These are phyloP conservation scores for Drosophila putrida DNA, from an alignment of 2,888 invertebrate species.

Conservation along the genomic window DNA sequence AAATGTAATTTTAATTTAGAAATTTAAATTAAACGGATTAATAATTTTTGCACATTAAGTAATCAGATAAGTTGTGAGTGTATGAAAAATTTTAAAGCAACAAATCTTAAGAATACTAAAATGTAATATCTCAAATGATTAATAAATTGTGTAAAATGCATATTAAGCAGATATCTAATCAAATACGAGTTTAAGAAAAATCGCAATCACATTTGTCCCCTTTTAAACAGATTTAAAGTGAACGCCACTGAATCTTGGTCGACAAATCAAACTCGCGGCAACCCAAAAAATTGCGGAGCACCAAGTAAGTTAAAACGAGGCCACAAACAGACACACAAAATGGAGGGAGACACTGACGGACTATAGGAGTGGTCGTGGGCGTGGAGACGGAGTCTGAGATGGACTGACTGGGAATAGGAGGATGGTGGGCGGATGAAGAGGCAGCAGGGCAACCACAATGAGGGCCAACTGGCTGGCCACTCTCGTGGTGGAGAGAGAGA, in stretches of 20 bases:
- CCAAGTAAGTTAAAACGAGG: slow-evolving; percentile 77
- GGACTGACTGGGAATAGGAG: slow-evolving; percentile 5
- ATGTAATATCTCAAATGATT: too few species aligned
- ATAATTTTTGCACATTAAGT: too few species aligned
- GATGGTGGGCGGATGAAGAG: not conserved
- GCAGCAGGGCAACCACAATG: slow-evolving; percentile 53
- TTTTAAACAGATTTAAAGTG: not conserved
- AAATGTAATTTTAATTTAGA: too few species aligned
- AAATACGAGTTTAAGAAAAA: not conserved
- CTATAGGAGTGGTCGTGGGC: not conserved
- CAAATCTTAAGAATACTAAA: too few species aligned
- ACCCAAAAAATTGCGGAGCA: slow-evolving; percentile 77
- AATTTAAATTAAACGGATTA: too few species aligned
- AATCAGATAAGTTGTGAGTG: too few species aligned
- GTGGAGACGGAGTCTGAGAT: not conserved
- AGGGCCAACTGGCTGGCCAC: slow-evolving; percentile 41
- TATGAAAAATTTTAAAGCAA: too few species aligned
- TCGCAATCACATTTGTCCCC: not conserved
- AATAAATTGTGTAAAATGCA: too few species aligned
- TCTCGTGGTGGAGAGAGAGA: slow-evolving; percentile 2
- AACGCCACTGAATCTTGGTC: slow-evolving; percentile 9
- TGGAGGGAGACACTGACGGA: slow-evolving; percentile 6
- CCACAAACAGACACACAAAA: slow-evolving; percentile 51
- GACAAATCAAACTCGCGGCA: slow-evolving; percentile 68
- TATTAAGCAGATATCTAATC: not conserved